Percentiles rank a stretch among this genome's conserved stretches.
These are phyloP conservation scores for Bombycilla garrulus DNA, from an alignment of 2,113 vertebrate genomes.

Conservation along the genomic window DNA sequence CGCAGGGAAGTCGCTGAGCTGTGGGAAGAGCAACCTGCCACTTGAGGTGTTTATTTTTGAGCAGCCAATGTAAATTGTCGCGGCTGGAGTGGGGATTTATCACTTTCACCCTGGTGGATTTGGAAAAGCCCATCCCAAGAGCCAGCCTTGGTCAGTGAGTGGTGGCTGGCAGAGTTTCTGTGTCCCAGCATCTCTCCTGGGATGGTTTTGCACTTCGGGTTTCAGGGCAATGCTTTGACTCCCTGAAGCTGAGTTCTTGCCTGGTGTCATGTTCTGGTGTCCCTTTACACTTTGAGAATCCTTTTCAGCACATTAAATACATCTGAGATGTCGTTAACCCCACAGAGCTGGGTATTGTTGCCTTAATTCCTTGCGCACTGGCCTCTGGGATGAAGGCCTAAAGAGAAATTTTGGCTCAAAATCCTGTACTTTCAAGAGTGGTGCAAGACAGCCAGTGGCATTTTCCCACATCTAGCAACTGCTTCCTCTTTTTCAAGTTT, in stretches of 20 bases:
- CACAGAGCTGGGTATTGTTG: neutral
- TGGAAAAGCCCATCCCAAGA: neutral
- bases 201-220: neutral
- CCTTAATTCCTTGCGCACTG: neutral
- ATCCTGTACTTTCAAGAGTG: neutral
- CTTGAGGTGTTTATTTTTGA: neutral
- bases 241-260: neutral
- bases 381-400: neutral
- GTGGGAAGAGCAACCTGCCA: neutral
- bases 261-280: neutral
- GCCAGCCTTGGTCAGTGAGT: neutral
- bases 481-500: slow-evolving; percentile 1
- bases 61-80: neutral
- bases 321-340: neutral
- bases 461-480: neutral
- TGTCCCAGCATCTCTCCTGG: rapidly evolving
- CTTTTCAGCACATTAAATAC: neutral
- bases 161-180: rapidly evolving
- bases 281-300: neutral
- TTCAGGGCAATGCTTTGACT: neutral
- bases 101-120: neutral
- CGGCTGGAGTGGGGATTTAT: neutral
- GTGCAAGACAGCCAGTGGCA: neutral
- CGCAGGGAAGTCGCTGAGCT: neutral
- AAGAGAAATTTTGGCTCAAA: neutral